Base-by-base conservation (phyloP, 2,797 vertebrate genomes). In the Lacerta bilineata region DNA sequence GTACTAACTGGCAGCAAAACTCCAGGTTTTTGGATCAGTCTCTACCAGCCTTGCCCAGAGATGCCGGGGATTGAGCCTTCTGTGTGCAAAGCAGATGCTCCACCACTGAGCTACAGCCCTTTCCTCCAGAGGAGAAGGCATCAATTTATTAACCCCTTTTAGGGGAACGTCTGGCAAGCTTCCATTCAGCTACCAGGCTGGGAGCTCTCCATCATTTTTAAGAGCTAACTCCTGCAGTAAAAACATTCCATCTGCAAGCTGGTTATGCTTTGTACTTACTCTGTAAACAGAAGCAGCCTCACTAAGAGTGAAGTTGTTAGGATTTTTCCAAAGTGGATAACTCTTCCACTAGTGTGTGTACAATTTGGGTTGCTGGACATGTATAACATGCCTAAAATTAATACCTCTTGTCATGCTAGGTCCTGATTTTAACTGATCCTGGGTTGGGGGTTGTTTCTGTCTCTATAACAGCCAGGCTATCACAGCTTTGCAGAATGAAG, bases 401-500 rank as follows among this genome's bases (percentile, higher is more conserved):
- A 39, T 8, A 20, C 13, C 3, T 7, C 6, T 78, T 68, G 25
- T 61, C 59, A 61, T 20, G 59, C 17, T 61, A 17, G 20, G 59
- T 23, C 59, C 59, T 61, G 59, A 61, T 61, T 61, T 61, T 61
- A 61, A 61, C 20, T 80, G 13, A 43, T 81, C 8, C 29, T 25
- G 3, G 68, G 36, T 18, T 88, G 64, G 59, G 11, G 1, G 8
- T 36, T 68, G 33, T 50, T 89, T 29, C 25, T 69, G 10, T 79
- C 79, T 8, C 80, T 0, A 20, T 1, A 15, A 4, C 86, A 99
- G 98, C 87, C 96, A 94, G 90, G 97, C 97, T 41, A 96, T 98
- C 90, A 95, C 88, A 5, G 96, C 94, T 0, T 96, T 99, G 86
- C 98, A 96, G 93, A 94, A 95, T 0, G 98, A 99, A 93, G 97